These are phyloP conservation scores for Drosophila meridionalis DNA, from an alignment of 2,888 invertebrate genomes.

Conservation along the genomic window DNA sequence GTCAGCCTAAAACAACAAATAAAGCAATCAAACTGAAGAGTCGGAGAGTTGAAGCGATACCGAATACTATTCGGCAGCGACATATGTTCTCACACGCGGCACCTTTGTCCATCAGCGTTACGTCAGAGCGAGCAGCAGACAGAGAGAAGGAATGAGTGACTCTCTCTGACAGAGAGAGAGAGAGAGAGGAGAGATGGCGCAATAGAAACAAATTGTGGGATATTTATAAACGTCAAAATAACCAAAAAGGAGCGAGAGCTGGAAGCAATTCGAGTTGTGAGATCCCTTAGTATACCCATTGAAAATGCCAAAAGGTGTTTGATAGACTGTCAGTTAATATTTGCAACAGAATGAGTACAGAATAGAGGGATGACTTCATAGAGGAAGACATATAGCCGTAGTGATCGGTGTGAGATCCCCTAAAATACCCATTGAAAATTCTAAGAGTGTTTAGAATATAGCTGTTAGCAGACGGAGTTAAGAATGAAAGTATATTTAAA, in stretches of 20 bases:
- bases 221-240: conserved; percentile 84
- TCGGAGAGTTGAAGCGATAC: conserved; percentile 1
- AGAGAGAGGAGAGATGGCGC: neutral
- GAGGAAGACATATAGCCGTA: too few relatives aligned
- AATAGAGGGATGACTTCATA: too few relatives aligned
- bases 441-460: too few relatives aligned
- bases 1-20: conserved; percentile 81
- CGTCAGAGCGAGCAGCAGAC: conserved; percentile 53
- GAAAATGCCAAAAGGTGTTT: neutral
- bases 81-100: conserved; percentile 74
- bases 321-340: neutral
- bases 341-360: neutral
- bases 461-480: neutral
- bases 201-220: conserved; percentile 67
- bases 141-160: conserved; percentile 18
- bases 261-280: neutral
- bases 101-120: conserved; percentile 78
- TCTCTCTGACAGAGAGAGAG: conserved; percentile 3
- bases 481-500: neutral
- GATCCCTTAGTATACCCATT: conserved; percentile 42
- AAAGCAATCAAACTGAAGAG: conserved; percentile 75
- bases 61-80: conserved; percentile 35
- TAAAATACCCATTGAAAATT: too few relatives aligned
- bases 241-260: conserved; percentile 47
- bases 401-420: too few relatives aligned